phyloP scores from a whole-genome alignment of 2,888 invertebrate species.

The Dryomyza anilis region DNA sequence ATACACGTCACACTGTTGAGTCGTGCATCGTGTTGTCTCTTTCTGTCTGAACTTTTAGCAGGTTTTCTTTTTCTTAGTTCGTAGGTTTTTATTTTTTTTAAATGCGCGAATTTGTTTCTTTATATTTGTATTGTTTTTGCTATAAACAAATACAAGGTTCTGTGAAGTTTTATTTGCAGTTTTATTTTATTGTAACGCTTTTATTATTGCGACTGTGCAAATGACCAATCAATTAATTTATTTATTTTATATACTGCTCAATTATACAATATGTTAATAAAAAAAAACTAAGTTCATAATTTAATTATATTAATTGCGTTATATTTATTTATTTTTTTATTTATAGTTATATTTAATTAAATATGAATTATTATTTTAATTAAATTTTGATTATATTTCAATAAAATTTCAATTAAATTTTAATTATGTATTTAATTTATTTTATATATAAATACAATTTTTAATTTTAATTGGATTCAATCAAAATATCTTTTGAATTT shows the following conservation, averaged over 20 bases:
- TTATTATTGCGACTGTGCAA: neutral
- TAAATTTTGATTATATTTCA: neutral
- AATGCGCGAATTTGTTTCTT: neutral
- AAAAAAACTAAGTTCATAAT: neutral
- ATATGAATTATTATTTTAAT: neutral
- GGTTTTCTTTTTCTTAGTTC: neutral
- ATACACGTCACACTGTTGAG: too few relatives aligned
- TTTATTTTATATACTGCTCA: neutral
- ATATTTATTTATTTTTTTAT: neutral
- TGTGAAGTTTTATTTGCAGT: neutral
- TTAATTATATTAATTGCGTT: neutral
- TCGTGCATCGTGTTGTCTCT: neutral
- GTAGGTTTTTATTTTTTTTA: neutral
- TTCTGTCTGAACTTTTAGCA: neutral
- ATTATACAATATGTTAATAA: neutral
- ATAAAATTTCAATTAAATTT: neutral
- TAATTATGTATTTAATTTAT: neutral
- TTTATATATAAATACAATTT: neutral
- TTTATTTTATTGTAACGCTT: neutral
- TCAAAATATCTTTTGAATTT: neutral
- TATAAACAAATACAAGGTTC: constrained; percentile 20
- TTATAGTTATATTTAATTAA: neutral
- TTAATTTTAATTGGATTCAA: neutral
- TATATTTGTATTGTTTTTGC: neutral
- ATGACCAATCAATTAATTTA: neutral